These are phyloP conservation scores for Dasyprocta punctata DNA, from an alignment of 2,113 vertebrate genomes.

Conservation along the genomic window DNA sequence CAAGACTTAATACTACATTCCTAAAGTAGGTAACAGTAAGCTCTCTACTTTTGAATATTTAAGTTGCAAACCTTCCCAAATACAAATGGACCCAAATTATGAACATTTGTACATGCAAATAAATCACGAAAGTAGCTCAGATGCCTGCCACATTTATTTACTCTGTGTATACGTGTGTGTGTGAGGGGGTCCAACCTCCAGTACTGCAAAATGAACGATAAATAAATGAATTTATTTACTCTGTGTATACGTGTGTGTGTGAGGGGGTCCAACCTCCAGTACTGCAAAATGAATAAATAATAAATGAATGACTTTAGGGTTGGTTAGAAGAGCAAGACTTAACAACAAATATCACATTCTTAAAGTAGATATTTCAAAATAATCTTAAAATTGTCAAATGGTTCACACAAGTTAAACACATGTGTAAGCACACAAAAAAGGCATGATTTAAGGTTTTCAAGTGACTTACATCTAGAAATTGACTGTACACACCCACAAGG, in stretches of 20 bases:
- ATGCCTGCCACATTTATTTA: background rate
- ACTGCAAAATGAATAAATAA: background rate
- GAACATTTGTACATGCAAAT: background rate
- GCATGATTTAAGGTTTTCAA: conserved; percentile 13
- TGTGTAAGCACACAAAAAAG: background rate
- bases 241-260: too few species aligned
- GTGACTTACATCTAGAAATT: conserved; percentile 26
- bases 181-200: background rate
- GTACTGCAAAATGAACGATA: background rate
- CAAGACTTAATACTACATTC: background rate
- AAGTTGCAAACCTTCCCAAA: background rate
- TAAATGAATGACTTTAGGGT: background rate
- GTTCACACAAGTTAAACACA: conserved; percentile 18
- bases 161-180: background rate
- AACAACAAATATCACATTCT: background rate
- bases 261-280: background rate
- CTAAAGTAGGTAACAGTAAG: conserved; percentile 5
- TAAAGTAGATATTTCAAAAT: conserved; percentile 51
- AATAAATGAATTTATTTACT: background rate
- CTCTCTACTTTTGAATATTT: background rate
- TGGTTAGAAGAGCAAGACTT: background rate
- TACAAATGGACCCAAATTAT: background rate
- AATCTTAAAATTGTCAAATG: conserved; percentile 52
- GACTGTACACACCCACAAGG: background rate
- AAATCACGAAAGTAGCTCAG: background rate